phyloP scores from a whole-genome alignment of 2,888 invertebrate species.

The Pantelozetes paolii region DNA sequence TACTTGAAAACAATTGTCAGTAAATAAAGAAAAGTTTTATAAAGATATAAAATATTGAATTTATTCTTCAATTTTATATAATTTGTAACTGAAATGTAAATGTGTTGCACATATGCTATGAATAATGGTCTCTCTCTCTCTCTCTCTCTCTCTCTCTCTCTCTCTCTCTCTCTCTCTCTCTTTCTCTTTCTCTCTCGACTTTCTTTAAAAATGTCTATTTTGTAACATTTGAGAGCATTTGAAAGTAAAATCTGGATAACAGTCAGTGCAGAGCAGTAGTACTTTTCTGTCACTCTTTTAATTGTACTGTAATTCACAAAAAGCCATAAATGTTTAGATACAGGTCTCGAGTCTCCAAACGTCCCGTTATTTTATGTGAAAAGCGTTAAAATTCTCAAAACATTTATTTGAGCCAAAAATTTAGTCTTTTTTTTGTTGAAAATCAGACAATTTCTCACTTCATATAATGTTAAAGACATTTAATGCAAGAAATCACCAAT shows the following conservation, averaged over 20 bases:
- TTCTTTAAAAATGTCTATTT: neutral
- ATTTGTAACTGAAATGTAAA: too few relatives aligned
- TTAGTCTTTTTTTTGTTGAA: neutral
- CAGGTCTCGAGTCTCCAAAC: conserved; percentile 28
- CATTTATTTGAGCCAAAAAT: neutral
- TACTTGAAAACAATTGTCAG: neutral
- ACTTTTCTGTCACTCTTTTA: conserved; percentile 33
- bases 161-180: too few relatives aligned
- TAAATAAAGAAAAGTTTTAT: neutral
- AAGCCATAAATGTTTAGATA: conserved; percentile 18
- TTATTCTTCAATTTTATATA: too few relatives aligned
- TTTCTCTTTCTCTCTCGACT: neutral
- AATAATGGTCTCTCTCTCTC: too few relatives aligned
- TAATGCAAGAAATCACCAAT: neutral
- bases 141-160: too few relatives aligned
- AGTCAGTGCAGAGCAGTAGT: neutral
- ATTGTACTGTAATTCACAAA: conserved; percentile 18
- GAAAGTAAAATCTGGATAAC: too few relatives aligned
- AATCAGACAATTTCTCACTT: neutral
- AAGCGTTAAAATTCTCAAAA: neutral
- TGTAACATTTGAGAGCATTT: conserved; percentile 6
- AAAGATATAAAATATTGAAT: too few relatives aligned
- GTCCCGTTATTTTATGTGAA: conserved; percentile 22
- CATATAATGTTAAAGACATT: neutral
- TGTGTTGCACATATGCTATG: too few relatives aligned